Evolutionary conservation across 1,140 invertebrate genomes (phyloP).

Genomic region (Belonocnema kinseyi): DNA sequence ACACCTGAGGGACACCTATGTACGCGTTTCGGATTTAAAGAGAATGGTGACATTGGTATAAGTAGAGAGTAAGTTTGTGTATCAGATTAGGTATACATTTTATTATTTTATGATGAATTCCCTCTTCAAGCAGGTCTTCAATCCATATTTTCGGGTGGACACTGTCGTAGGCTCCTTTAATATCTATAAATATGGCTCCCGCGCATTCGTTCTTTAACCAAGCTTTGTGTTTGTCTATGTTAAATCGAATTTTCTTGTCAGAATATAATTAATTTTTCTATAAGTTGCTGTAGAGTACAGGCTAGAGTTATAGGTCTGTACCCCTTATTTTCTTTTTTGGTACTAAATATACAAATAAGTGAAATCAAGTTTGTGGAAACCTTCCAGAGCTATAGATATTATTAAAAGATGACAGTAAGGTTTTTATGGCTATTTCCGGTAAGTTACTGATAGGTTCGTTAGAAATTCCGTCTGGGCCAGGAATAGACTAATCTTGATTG

Average conservation of each 20-base stretch:
- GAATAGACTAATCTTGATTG: background rate
- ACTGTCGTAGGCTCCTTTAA: too few relatives aligned
- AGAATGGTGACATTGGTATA: too few relatives aligned
- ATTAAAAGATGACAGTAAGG: background rate
- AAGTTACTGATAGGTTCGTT: slow-evolving; percentile 9
- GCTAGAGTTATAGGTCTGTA: slow-evolving; percentile 45
- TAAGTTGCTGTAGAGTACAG: slow-evolving; percentile 40
- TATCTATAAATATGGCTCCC: too few relatives aligned
- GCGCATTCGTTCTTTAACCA: too few relatives aligned
- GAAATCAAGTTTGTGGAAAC: slow-evolving; percentile 23
- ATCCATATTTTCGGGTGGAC: slow-evolving; percentile 31
- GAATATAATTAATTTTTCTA: slow-evolving; percentile 47
- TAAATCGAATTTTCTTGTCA: slow-evolving; percentile 31
- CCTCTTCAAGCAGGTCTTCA: background rate
- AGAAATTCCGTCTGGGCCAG: slow-evolving; percentile 8
- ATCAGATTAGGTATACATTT: slow-evolving; percentile 3
- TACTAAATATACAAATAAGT: slow-evolving; percentile 30
- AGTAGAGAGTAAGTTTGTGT: too few relatives aligned
- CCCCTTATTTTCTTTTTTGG: slow-evolving; percentile 36
- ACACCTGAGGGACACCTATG: too few relatives aligned
- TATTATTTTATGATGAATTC: slow-evolving; percentile 20
- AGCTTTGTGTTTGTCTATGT: too few relatives aligned
- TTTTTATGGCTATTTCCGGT: background rate
- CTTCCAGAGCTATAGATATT: background rate
- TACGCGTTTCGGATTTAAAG: too few relatives aligned